phyloP scores from a whole-genome alignment of 2,113 vertebrate genomes.

The Gasterosteus nipponicus region DNA sequence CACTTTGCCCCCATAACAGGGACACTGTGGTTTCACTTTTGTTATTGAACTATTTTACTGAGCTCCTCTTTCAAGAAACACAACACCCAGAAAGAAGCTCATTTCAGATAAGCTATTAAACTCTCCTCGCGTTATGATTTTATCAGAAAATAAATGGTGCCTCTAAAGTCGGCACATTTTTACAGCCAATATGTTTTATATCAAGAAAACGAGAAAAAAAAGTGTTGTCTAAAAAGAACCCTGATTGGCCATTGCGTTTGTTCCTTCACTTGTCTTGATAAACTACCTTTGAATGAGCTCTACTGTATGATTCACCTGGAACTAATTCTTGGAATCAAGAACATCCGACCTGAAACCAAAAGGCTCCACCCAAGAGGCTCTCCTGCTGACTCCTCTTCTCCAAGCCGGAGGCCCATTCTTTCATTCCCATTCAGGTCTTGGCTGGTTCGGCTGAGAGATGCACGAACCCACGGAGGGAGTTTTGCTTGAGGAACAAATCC shows the following conservation, averaged over 20 bases:
- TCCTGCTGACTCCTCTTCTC: not conserved
- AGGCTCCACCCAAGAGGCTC: not conserved
- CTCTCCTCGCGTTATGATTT: constrained; percentile 39
- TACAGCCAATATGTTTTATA: not conserved
- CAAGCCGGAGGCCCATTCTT: not conserved
- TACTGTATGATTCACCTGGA: constrained; percentile 17
- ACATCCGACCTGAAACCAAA: constrained; percentile 20
- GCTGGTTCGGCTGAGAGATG: not conserved
- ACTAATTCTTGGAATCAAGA: constrained; percentile 16
- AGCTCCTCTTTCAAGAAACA: constrained; percentile 25
- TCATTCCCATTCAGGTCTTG: not conserved
- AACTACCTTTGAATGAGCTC: constrained; percentile 30
- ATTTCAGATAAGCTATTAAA: constrained; percentile 40
- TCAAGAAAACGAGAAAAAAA: not conserved
- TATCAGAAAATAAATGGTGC: constrained; percentile 38
- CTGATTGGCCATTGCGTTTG: constrained; percentile 8
- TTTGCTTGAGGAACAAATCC: not conserved
- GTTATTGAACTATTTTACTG: constrained; percentile 44
- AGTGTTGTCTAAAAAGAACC: no score
- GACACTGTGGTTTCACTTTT: constrained; percentile 22
- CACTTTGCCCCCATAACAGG: constrained; percentile 11
- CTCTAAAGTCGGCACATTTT: not conserved
- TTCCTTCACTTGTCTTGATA: not conserved
- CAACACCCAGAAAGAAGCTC: constrained; percentile 26
- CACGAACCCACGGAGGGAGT: not conserved